These are phyloP conservation scores for Hyphantria cunea DNA, from an alignment of 1,140 invertebrate species.

Conservation along the genomic window DNA sequence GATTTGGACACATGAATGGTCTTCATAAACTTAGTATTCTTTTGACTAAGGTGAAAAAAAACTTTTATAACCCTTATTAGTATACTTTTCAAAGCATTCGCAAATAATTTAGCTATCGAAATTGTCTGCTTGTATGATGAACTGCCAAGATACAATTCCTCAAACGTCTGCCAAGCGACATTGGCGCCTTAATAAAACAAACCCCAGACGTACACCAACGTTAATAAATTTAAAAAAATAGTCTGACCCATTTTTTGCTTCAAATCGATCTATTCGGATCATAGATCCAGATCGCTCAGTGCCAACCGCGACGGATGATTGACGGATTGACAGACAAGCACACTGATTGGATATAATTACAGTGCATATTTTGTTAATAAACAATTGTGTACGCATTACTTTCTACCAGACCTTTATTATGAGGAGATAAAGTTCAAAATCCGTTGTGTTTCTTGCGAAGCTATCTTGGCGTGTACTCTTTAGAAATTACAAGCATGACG, in stretches of 20 bases:
- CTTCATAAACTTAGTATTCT: no score
- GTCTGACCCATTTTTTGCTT: constrained; percentile 44
- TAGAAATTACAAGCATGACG: constrained; percentile 15
- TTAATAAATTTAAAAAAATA: constrained; percentile 29
- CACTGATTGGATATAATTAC: constrained; percentile 78
- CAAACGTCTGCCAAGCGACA: no score
- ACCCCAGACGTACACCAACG: no score
- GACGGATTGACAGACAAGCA: constrained; percentile 67
- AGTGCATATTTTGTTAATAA: constrained; percentile 66
- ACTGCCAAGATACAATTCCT: no score
- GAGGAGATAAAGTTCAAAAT: constrained; percentile 17
- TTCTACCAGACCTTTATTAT: constrained; percentile 3
- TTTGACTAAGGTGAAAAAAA: no score
- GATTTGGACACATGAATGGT: no score
- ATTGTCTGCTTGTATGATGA: no score
- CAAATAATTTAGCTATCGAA: no score
- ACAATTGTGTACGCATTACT: constrained; percentile 34
- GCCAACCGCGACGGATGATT: constrained; percentile 59
- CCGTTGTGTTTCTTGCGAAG: neutral
- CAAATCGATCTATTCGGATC: constrained; percentile 42
- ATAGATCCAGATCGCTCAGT: constrained; percentile 52
- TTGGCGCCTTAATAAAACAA: no score
- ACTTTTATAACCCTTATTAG: no score
- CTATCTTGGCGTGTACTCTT: constrained; percentile 3
- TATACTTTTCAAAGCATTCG: no score